These are phyloP conservation scores for Paguma larvata DNA, from an alignment of 2,797 vertebrate genomes.

Conservation along the genomic window DNA sequence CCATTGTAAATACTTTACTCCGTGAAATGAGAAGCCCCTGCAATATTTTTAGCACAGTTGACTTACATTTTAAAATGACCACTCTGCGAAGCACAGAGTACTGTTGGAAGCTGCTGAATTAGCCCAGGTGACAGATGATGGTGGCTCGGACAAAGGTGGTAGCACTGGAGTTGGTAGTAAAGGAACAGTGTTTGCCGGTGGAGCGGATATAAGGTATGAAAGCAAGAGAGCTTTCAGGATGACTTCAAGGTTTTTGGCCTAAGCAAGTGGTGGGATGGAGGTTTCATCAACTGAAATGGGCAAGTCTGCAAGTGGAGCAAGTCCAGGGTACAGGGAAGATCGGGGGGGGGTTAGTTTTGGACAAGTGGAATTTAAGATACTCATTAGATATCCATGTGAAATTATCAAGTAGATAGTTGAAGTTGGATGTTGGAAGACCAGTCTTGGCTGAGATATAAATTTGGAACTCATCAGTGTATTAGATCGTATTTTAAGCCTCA, in stretches of 20 bases:
- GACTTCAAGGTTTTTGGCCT: not conserved
- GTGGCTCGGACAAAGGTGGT: not conserved
- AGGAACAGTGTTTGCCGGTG: not conserved
- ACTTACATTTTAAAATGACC: not conserved
- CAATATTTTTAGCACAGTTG: not conserved
- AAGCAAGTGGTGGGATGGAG: not conserved
- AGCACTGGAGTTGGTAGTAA: not conserved
- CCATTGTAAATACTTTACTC: constrained; percentile 21
- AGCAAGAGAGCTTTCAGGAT: not conserved
- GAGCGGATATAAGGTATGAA: not conserved
- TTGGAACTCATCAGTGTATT: not conserved
- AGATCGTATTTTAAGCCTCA: not conserved
- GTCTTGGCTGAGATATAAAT: not conserved
- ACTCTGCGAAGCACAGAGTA: not conserved
- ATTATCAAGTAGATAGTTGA: not conserved
- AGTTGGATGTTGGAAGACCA: constrained; percentile 21
- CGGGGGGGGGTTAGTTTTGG: not conserved
- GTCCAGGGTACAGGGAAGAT: not conserved
- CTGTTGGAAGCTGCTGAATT: not conserved
- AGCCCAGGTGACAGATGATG: not conserved
- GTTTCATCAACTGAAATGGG: not conserved
- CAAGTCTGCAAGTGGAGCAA: not conserved
- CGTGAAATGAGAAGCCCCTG: constrained; percentile 23
- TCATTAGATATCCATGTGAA: not conserved
- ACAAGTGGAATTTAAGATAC: not conserved